These are phyloP conservation scores for Athalia rosae DNA, from an alignment of 2,888 invertebrate species.

Conservation along the genomic window DNA sequence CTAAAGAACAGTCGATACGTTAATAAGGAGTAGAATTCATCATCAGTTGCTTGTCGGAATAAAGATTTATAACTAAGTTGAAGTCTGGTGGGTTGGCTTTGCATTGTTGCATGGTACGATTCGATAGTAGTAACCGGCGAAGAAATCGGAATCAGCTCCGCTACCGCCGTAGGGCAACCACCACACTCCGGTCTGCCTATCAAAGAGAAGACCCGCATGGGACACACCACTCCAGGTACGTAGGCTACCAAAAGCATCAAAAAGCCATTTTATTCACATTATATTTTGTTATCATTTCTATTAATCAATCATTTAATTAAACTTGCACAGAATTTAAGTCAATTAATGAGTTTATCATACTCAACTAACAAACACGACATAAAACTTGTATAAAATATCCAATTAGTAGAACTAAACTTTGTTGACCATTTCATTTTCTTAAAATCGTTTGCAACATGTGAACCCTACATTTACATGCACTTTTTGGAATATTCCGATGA, in stretches of 20 bases:
- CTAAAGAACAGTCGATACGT: neutral
- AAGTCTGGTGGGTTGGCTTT: conserved; percentile 72
- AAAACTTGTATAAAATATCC: no score
- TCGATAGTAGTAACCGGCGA: conserved; percentile 72
- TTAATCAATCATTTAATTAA: no score
- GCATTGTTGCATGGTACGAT: conserved; percentile 74
- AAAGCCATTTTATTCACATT: conserved; percentile 50
- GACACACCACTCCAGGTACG: conserved; percentile 71
- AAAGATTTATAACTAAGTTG: conserved; percentile 24
- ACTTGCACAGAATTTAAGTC: no score
- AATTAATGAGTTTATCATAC: no score
- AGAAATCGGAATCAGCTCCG: conserved; percentile 65
- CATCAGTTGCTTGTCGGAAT: conserved; percentile 13
- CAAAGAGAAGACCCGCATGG: conserved; percentile 76
- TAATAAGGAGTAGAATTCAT: no score
- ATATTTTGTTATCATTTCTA: no score
- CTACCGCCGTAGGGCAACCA: conserved; percentile 75
- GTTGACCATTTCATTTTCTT: no score
- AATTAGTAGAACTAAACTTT: no score
- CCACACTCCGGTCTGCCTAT: conserved; percentile 77
- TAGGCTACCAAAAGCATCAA: conserved; percentile 55
- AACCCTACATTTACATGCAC: no score
- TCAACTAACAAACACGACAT: no score
- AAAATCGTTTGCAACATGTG: no score
- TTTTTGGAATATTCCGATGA: no score